phyloP scores from a whole-genome alignment of 2,888 invertebrate genomes.

The Brenthis hecate region DNA sequence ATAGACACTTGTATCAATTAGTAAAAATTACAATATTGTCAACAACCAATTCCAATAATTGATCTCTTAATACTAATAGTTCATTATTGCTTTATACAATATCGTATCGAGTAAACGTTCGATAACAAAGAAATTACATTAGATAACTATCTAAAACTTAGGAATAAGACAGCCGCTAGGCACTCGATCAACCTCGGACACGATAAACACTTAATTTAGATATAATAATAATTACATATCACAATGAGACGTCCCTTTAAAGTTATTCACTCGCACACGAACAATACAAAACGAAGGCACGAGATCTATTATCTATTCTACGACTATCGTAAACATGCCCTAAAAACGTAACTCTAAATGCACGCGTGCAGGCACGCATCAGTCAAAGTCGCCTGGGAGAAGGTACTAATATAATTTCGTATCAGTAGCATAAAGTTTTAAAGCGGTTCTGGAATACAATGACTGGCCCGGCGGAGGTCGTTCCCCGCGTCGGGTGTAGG shows the following conservation, averaged over 20 bases:
- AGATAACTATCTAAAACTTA: constrained; percentile 67
- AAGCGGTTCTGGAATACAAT: constrained; percentile 78
- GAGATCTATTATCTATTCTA: constrained; percentile 79
- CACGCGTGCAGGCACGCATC: constrained; percentile 67
- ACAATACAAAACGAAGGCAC: constrained; percentile 78
- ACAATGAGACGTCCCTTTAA: constrained; percentile 80
- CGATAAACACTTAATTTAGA: constrained; percentile 81
- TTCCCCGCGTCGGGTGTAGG: constrained; percentile 69
- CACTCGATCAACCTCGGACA: constrained; percentile 72
- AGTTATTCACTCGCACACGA: constrained; percentile 74
- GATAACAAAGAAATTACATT: constrained; percentile 68
- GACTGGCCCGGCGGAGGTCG: constrained; percentile 72
- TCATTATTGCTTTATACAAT: constrained; percentile 80
- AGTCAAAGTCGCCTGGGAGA: constrained; percentile 58
- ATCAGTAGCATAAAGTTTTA: constrained; percentile 65
- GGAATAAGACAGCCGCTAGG: constrained; percentile 68
- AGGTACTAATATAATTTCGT: constrained; percentile 55
- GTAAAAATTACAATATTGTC: constrained; percentile 71
- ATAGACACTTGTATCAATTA: constrained; percentile 62
- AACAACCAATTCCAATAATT: constrained; percentile 67
- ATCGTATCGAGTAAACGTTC: constrained; percentile 75
- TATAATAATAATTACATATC: constrained; percentile 82
- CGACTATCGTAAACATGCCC: constrained; percentile 74
- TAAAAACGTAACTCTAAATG: constrained; percentile 72
- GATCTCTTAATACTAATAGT: constrained; percentile 73